Conservation (phyloP, 2,113 vertebrate species). For the Phylloscopus trochilus region DNA sequence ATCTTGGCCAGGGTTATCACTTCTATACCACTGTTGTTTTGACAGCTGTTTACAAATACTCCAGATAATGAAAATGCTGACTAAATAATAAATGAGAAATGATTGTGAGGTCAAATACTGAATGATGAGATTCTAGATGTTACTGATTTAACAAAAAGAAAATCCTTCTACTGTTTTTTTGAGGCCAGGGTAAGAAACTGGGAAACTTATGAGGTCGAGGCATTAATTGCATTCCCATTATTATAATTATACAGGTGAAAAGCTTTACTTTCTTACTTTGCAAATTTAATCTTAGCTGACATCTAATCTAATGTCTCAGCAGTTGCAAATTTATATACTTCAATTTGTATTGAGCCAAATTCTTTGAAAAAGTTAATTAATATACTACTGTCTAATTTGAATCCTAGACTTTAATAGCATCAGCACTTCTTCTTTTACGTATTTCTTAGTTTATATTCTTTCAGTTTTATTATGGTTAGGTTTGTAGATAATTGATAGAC, state of each 20-base stretch:
- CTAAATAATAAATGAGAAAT: neutral
- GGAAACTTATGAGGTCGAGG: neutral
- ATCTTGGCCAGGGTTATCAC: neutral
- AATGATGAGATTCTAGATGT: neutral
- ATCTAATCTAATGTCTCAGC: neutral
- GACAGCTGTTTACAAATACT: conserved; percentile 7
- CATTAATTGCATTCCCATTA: neutral
- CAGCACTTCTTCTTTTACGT: neutral
- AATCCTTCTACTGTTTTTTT: neutral
- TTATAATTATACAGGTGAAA: neutral
- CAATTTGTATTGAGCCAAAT: neutral
- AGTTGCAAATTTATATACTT: neutral
- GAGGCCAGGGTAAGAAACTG: neutral
- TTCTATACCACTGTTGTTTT: neutral
- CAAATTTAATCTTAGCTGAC: neutral
- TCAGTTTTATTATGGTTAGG: neutral
- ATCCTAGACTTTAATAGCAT: neutral
- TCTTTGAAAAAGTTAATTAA: fast-evolving
- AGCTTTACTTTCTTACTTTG: neutral
- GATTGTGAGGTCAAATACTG: neutral
- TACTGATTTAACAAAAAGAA: neutral
- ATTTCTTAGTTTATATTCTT: neutral
- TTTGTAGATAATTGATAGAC: neutral
- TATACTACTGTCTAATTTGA: neutral
- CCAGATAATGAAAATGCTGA: neutral